Evolutionary conservation across 2,888 invertebrate species (phyloP).

Genomic region (Drosophila meridionalis): DNA sequence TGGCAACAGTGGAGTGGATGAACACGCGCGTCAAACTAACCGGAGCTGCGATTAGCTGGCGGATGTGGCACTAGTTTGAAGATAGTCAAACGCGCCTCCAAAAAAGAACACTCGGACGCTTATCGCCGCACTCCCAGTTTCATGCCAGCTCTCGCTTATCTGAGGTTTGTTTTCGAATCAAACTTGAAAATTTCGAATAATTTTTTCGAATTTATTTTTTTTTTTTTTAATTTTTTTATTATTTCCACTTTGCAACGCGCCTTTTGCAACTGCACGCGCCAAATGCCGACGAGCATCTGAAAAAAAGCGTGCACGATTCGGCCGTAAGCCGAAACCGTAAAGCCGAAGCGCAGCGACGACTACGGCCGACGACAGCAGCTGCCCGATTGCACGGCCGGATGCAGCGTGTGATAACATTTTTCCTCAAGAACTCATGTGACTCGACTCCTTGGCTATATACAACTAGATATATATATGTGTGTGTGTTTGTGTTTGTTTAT

Average conservation of each 20-base stretch:
- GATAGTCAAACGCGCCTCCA: slow-evolving; percentile 19
- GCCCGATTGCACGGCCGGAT: slow-evolving; percentile 60
- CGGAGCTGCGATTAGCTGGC: not conserved
- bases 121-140: not conserved
- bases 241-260: slow-evolving; percentile 34
- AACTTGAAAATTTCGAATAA: slow-evolving; percentile 15
- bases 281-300: slow-evolving; percentile 78
- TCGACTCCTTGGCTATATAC: slow-evolving; percentile 15
- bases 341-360: slow-evolving; percentile 11
- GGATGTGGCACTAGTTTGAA: slow-evolving; percentile 28
- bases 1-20: not conserved
- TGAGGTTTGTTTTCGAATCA: not conserved
- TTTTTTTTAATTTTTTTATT: not conserved
- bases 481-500: not conserved
- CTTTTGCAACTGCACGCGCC: slow-evolving; percentile 69
- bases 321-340: slow-evolving; percentile 20
- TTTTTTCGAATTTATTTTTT: slow-evolving; percentile 3
- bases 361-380: slow-evolving; percentile 23
- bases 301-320: slow-evolving; percentile 35
- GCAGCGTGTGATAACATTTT: slow-evolving; percentile 80
- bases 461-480: not conserved
- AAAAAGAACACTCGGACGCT: not conserved
- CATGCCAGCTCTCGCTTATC: not conserved
- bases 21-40: slow-evolving; percentile 1
- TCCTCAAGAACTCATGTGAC: slow-evolving; percentile 44